These are phyloP conservation scores for Drosophila kurseongensis DNA, from an alignment of 1,140 invertebrate species.

Conservation along the genomic window DNA sequence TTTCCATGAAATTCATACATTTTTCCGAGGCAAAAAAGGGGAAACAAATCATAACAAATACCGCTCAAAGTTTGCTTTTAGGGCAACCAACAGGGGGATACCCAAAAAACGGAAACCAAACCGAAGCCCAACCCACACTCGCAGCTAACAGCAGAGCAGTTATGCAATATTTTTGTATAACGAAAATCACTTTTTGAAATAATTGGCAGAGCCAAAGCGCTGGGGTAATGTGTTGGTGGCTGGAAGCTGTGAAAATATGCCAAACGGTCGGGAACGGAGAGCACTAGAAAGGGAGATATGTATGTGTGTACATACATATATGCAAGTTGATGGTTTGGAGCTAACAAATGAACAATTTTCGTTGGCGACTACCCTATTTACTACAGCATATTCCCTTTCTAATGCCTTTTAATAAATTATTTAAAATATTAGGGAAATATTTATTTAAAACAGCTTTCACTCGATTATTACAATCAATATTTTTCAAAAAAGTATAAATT, in stretches of 20 bases:
- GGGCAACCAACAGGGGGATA: constrained; percentile 4
- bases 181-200: constrained; percentile 57
- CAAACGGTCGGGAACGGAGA: constrained; percentile 12
- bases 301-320: not conserved
- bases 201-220: constrained; percentile 46
- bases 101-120: constrained; percentile 31
- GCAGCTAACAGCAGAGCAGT: constrained; percentile 30
- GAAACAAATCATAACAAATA: constrained; percentile 48
- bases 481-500: too few species aligned
- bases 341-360: constrained; percentile 5
- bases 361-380: constrained; percentile 8
- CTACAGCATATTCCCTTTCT: too few species aligned
- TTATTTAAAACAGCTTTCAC: too few species aligned
- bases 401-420: too few species aligned
- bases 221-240: constrained; percentile 30
- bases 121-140: constrained; percentile 19
- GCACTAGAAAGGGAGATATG: constrained; percentile 9
- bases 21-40: constrained; percentile 4
- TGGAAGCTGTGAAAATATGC: constrained; percentile 39
- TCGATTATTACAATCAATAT: too few species aligned
- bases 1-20: constrained; percentile 37
- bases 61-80: constrained; percentile 50
- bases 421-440: too few species aligned
- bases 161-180: constrained; percentile 52
- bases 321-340: not conserved